Conservation (phyloP, 2,113 vertebrate genomes). For the Megaceryle maxima region DNA sequence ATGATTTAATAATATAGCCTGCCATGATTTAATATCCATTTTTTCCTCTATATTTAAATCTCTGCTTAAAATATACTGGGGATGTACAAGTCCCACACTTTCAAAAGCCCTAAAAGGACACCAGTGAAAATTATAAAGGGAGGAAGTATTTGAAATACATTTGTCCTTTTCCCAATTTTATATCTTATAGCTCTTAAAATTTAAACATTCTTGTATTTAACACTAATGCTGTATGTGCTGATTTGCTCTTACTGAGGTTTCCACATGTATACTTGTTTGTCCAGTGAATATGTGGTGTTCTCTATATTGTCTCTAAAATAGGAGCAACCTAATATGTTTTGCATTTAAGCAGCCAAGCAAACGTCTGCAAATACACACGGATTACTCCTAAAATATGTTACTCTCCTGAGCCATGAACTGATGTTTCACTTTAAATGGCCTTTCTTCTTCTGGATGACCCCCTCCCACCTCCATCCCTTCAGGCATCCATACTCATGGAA, state of each 20-base stretch:
- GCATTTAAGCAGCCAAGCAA: not conserved
- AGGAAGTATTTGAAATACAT: not conserved
- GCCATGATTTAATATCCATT: not conserved
- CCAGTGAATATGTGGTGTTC: not conserved
- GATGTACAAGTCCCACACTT: not conserved
- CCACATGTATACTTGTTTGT: not conserved
- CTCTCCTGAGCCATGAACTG: not conserved
- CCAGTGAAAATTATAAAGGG: not conserved
- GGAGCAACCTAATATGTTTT: not conserved
- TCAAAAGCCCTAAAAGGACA: not conserved
- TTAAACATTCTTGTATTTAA: not conserved
- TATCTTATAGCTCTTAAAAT: not conserved
- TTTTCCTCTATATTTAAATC: not conserved
- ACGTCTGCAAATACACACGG: not conserved
- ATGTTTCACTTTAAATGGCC: not conserved
- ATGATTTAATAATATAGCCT: not conserved
- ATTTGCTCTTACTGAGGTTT: not conserved
- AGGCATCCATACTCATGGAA: constrained; percentile 51
- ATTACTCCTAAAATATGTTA: not conserved
- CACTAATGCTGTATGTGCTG: not conserved
- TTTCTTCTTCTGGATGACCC: constrained; percentile 38
- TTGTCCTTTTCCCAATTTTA: not conserved
- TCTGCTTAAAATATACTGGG: not conserved
- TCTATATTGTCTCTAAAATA: not conserved
- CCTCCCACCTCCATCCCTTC: constrained; percentile 32